Evolutionary conservation across 2,797 vertebrate species (phyloP), one percentile per base, ranked within the genome.

Genomic region (Leptatherina wallacei): DNA sequence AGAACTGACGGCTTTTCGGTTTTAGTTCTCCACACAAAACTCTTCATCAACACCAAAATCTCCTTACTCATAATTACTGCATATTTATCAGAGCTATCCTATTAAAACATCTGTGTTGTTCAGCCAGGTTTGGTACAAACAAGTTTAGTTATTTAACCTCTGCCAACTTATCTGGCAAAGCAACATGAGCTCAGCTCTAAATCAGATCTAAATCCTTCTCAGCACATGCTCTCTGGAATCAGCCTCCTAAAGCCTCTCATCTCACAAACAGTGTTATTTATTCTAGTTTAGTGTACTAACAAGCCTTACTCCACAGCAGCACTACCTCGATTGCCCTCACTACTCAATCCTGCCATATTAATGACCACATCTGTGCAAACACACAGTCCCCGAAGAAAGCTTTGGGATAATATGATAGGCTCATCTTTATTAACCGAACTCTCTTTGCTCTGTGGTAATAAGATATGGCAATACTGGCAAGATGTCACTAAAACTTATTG

Each of bases 321-420:
- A 49, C 49, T 64, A 73, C 69, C 78, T 78, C 77, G 6, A 60
- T 71, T 57, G 65, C 77, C 73, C 61, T 61, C 2, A 65, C 16
- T 30, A 57, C 67, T 80, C 78, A 55, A 72, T 73, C 81, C 70
- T 73, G 77, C 66, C 52, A 65, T 69, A 69, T 61, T 85, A 84
- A 87, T 74, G 75, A 80, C 73, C 71, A 77, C 78, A 73, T 85
- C 78, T 79, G 74, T 33, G 54, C 65, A 79, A 85, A 89, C 80
- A 83, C 80, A 83, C 67, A 73, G n/a, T 56, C 55, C 27, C 67
- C 49, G 40, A 60, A 79, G 75, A 61, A 75, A 69, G 72, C 77
- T 71, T 2, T 0, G 61, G 81, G 81, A 64, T 80, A 68, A 85
- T 83, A 73, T 61, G 52, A 81, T 72, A 77, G 71, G 56, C 71